Percentiles rank a stretch among this genome's conserved stretches.
phyloP scores from a whole-genome alignment of 2,113 vertebrate genomes.

The Setophaga kirtlandii region DNA sequence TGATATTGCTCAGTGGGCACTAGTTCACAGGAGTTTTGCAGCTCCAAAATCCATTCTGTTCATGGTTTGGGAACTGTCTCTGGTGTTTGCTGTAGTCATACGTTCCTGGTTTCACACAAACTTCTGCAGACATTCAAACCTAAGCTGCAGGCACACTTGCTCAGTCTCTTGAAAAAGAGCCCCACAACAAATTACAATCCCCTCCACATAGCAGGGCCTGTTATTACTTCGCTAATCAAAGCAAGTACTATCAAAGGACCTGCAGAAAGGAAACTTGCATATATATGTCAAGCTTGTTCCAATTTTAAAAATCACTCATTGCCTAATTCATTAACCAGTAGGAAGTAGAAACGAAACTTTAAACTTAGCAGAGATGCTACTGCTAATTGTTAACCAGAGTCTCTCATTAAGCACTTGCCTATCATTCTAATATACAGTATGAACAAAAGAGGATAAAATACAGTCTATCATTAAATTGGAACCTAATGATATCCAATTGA shows the following conservation, averaged over 20 bases:
- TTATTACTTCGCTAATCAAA: slow-evolving; percentile 28
- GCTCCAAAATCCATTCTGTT: not conserved
- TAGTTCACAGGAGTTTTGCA: not conserved
- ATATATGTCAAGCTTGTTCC: not conserved
- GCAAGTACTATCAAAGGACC: not conserved
- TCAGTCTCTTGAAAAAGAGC: not conserved
- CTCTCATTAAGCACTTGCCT: slow-evolving; percentile 34
- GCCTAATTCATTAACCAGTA: slow-evolving; percentile 38
- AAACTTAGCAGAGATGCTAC: slow-evolving; percentile 53
- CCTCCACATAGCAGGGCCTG: not conserved
- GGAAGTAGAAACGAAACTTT: slow-evolving; percentile 42
- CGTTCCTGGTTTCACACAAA: not conserved
- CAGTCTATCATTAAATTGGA: slow-evolving; percentile 4
- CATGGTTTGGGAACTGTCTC: not conserved
- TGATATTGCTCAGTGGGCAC: not conserved
- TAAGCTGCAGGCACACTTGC: not conserved
- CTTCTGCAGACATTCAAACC: not conserved
- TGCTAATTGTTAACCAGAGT: slow-evolving; percentile 46
- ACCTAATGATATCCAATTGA: not conserved
- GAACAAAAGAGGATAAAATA: slow-evolving; percentile 28
- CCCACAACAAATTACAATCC: not conserved
- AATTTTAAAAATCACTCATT: slow-evolving; percentile 5
- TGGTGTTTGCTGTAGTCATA: not conserved
- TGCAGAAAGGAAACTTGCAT: not conserved
- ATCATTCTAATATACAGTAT: not conserved